Base-by-base conservation (phyloP, 2,113 vertebrate species). In the Notechis scutatus region DNA sequence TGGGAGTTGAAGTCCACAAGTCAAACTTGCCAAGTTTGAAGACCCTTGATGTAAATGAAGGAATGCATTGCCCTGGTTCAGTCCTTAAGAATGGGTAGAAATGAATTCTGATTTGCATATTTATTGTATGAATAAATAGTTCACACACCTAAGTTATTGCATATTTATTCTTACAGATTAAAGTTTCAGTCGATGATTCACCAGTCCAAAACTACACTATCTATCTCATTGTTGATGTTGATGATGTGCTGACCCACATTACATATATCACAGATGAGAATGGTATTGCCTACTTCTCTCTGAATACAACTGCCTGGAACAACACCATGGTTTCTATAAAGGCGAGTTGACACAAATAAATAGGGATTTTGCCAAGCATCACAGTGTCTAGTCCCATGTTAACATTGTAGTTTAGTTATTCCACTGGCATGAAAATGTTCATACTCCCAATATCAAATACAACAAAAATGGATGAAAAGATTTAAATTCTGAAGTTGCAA, bases 281-380 rank as follows among this genome's bases (percentile, higher is more conserved):
- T 0, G 95, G 96, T 10, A 59, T 95, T 90, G 96, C 15, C 18
- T 87, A 91, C 56, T 97, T 97, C 92, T 92, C 93, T 0, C 92
- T 97, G 47, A 87, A 97, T 85, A 97, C 97, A 39, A 94, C 93
- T 34, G 57, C 21, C 8, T 97, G 96, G 96, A 96, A 96, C 5
- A 93, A 94, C 39, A 92, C 93, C 0, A 2, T 95, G 69, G 92
- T 96, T 92, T 95, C 93, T 8, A 39, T 97, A 90, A 94, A 1
- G 54, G 97, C 97, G 91, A 96, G 95, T 64, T 47, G n/a, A 4
- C 61, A 59, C 26, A 47, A 18, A 18, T 29, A 3, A 64, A 15
- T 26, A 55, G 21, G 23, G 42, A 42, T 29, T 47, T 81, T 39
- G 90, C 90, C 69, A 50, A 29, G 26, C 29, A 74, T n/a, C 21